Base-by-base conservation (phyloP, 2,888 invertebrate species). In the Trisateles emortualis region DNA sequence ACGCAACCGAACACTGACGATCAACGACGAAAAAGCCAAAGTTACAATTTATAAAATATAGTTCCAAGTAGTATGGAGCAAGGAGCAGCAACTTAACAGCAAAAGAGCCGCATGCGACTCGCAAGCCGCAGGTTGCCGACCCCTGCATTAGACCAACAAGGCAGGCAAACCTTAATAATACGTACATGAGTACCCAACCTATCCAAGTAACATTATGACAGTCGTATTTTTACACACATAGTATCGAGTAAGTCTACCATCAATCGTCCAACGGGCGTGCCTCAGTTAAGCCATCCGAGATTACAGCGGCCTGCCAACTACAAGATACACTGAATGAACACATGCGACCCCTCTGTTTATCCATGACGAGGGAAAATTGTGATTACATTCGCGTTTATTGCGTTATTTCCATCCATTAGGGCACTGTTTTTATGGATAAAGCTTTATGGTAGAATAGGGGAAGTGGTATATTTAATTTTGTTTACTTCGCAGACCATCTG, bases 301-400 rank as follows among this genome's bases (percentile, higher is more conserved):
- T 89, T 89, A 90, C 68, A 44, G 44, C 33, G 26, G 14, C n/a
- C 44, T 40, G 40, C 35, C 44, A 19, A 33, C 57, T 13, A 54
- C 51, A 45, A 39, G 24, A 41, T 30, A 26, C 58, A 46, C 59
- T 58, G 68, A 70, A 62, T 67, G 73, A 70, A 66, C 78, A 77
- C 70, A 72, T 75, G 76, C 68, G 74, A 64, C 73, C 73, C 76
- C 72, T 68, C 53, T 67, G 60, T 68, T 62, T 58, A 53, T 40
- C 55, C 58, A 59, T 74, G 76, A 77, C 74, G 65, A 65, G 74
- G 81, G 79, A 75, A 81, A 75, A 74, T 79, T 74, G 72, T 79
- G 77, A 85, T 85, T 79, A 81, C 79, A 81, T 83, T 81, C 80
- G 70, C 76, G 75, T 82, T 83, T 83, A 84, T 84, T 81, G 70